Evolutionary conservation across 92 coral and sea anemone genomes (phyloP), one percentile per base, ranked within the genome.

Genomic region (Actinostola sp.): DNA sequence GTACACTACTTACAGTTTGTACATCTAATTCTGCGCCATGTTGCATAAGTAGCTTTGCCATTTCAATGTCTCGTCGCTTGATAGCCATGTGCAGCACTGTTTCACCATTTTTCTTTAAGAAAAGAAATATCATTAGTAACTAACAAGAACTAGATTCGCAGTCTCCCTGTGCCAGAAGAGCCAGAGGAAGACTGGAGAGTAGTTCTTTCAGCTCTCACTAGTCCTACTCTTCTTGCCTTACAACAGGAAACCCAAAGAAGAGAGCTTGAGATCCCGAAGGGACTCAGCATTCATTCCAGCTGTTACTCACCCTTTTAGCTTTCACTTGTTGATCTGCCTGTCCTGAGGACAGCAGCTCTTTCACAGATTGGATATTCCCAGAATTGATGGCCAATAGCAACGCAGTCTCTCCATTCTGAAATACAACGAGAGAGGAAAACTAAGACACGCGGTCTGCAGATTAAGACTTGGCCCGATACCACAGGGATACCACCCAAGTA

Each of bases 81-180:
- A 82, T 89, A 13, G 98, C 98, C 34, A 83, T 64, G 50, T 94
- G 98, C 26, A 94, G 84, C 0, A 88, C 88, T 8, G 86, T 82
- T 41, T 94, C 97, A 7, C 98, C 98, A 46, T 92, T 84, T 63
- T 55, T 74, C 94, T 94, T 68, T 25, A 58, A 65, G 8, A 61
- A 24, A 54, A 20, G 3, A 43, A 26, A 25, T 6, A 31, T 30
- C 45, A 27, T 30, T 3, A 19, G 8, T 25, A 5, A 51, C 7
- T 51, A 25, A 4, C n/a, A n/a, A n/a, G n/a, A 51, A 4, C 5
- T 51, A 25, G 24, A 51, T 11, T 7, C 16, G 39, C 8, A 56
- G 5, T 24, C 44, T 1, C 15, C 53, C 53, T 46, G n/a, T 46
- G 23, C 8, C 15, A 46, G 3, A 2, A 6, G 3, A 46, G 15